phyloP scores from a whole-genome alignment of 2,888 invertebrate species.

The Globia sparganii region DNA sequence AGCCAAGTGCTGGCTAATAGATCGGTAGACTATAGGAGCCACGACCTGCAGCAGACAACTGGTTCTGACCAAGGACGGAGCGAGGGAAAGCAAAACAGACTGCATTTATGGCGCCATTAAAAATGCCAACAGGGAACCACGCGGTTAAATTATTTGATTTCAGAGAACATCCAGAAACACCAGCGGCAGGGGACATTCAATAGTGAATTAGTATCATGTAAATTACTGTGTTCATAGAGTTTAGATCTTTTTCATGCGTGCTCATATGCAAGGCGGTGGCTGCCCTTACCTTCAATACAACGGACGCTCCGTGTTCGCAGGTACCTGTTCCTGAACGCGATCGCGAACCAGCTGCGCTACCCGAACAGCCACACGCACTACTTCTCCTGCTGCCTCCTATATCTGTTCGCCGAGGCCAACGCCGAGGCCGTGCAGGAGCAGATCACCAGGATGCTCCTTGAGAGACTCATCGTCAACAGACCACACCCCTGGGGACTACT shows the following conservation, averaged over 20 bases:
- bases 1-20: background rate
- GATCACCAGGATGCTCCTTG: slow-evolving; percentile 98
- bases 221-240: background rate
- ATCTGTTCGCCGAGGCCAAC: slow-evolving; percentile 99
- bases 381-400: slow-evolving; percentile 99
- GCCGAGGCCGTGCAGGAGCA: slow-evolving; percentile 99
- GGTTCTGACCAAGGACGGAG: background rate
- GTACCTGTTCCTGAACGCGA: slow-evolving; percentile 99
- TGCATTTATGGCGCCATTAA: background rate
- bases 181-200: background rate
- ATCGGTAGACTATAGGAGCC: background rate
- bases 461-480: slow-evolving; percentile 98
- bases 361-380: slow-evolving; percentile 99
- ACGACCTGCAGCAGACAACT: background rate
- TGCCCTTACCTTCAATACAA: slow-evolving; percentile 2
- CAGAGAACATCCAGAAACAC: background rate
- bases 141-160: background rate
- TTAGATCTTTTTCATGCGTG: background rate
- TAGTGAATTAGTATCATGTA: background rate
- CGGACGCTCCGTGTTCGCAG: slow-evolving; percentile 80
- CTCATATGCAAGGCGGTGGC: background rate
- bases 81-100: background rate
- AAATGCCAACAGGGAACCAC: background rate
- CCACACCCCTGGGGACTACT: slow-evolving; percentile 99
- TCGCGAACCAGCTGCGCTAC: slow-evolving; percentile 99